Conservation (phyloP, 2,888 invertebrate genomes). For the Eulithis prunata region DNA sequence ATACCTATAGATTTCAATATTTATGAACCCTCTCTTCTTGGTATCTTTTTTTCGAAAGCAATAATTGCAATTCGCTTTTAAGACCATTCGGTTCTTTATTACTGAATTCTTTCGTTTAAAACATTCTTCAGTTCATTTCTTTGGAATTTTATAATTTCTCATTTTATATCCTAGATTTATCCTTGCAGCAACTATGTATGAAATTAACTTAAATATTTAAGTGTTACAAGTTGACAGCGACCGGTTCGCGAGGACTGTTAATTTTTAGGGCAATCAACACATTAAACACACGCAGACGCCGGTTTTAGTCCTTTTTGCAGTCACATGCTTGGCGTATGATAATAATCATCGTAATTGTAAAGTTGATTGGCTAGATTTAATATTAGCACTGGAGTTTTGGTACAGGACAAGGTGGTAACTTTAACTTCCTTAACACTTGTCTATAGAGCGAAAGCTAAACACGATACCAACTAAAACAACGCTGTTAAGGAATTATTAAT, state of each 20-base stretch:
- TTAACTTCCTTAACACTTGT: no score
- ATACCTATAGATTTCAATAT: constrained; percentile 1
- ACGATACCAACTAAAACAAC: no score
- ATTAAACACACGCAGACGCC: constrained; percentile 39
- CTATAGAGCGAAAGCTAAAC: no score
- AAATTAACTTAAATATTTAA: constrained; percentile 20
- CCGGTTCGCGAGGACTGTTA: constrained; percentile 37
- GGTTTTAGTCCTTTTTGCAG: constrained; percentile 31
- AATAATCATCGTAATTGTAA: constrained; percentile 37
- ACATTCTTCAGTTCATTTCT: not conserved
- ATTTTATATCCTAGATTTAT: constrained; percentile 3
- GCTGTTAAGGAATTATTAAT: not conserved
- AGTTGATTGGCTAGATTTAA: constrained; percentile 8
- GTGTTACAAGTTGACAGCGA: constrained; percentile 7
- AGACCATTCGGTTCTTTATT: no score
- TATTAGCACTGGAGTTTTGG: no score
- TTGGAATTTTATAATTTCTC: not conserved
- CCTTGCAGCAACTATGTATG: constrained; percentile 8
- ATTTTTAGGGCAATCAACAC: constrained; percentile 43
- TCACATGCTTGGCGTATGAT: constrained; percentile 27
- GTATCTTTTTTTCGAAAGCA: not conserved
- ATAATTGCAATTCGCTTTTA: not conserved
- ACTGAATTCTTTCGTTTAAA: no score
- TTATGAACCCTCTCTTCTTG: not conserved
- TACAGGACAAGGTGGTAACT: no score